Percentiles rank a stretch among this genome's conserved stretches.
Conservation (phyloP, 2,797 vertebrate species). For the Gymnoscopelus microlampas region DNA sequence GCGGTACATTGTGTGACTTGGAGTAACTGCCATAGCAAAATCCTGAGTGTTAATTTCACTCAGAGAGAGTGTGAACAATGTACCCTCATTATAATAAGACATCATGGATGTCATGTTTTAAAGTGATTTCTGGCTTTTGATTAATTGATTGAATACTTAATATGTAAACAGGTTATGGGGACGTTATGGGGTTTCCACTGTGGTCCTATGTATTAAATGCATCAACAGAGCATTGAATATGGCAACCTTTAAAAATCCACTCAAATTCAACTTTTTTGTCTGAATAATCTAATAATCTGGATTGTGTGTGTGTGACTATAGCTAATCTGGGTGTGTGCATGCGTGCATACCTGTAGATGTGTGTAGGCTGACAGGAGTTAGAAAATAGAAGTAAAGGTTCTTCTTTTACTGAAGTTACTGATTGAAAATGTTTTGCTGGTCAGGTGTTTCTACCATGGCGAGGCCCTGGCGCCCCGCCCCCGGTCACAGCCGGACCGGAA, state of each 20-base stretch:
- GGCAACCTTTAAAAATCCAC: too few species aligned
- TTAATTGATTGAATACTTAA: too few species aligned
- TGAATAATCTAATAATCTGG: slow-evolving; percentile 70
- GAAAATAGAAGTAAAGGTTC: neutral
- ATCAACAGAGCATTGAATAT: too few species aligned
- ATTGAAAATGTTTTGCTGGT: slow-evolving; percentile 26
- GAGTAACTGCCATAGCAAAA: neutral
- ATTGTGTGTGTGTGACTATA: slow-evolving; percentile 69
- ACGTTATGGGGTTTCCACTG: too few species aligned
- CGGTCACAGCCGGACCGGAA: slow-evolving; percentile 71
- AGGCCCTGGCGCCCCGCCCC: slow-evolving; percentile 75
- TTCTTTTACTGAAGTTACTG: neutral
- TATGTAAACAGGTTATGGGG: too few species aligned
- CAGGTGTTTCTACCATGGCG: slow-evolving; percentile 78
- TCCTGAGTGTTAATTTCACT: too few species aligned
- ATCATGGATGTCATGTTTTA: too few species aligned
- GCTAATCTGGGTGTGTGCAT: slow-evolving; percentile 54
- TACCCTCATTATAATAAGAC: too few species aligned
- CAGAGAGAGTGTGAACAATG: too few species aligned
- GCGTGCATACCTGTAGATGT: neutral
- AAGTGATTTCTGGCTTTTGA: too few species aligned
- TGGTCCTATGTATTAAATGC: too few species aligned
- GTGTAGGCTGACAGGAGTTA: neutral
- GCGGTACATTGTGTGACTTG: neutral
- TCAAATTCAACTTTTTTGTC: slow-evolving; percentile 29